Conservation (phyloP, 2,888 invertebrate genomes). For the Nezara viridula region DNA sequence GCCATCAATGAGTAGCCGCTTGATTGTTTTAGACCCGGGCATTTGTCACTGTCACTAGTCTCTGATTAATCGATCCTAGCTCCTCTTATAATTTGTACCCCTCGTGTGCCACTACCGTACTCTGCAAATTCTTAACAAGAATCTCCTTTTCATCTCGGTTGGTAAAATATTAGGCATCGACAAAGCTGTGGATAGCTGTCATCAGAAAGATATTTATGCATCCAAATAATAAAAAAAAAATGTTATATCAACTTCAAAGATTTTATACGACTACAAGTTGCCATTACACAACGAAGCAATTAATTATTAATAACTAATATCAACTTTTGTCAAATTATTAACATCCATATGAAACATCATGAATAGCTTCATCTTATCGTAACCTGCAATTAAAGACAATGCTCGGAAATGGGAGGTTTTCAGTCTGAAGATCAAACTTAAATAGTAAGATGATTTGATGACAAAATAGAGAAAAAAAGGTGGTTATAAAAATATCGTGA, state of each 20-base stretch:
- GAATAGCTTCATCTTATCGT: too few relatives aligned
- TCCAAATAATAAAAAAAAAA: background rate
- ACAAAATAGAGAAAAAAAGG: too few relatives aligned
- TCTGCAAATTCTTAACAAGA: background rate
- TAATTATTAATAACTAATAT: too few relatives aligned
- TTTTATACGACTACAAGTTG: background rate
- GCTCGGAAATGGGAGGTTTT: too few relatives aligned
- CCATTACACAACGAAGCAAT: too few relatives aligned
- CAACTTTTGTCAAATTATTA: too few relatives aligned
- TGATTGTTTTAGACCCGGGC: constrained; percentile 23
- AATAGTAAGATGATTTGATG: too few relatives aligned
- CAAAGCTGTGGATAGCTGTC: background rate
- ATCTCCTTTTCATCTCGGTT: background rate
- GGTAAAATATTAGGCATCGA: background rate
- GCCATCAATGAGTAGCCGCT: constrained; percentile 25
- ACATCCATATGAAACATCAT: too few relatives aligned
- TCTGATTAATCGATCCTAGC: constrained; percentile 4
- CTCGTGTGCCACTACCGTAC: background rate
- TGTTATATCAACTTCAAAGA: background rate
- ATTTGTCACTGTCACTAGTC: constrained; percentile 1
- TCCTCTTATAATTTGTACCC: constrained; percentile 27
- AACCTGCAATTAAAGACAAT: too few relatives aligned
- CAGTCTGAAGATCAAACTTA: too few relatives aligned
- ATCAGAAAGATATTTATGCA: background rate
- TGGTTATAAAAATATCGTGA: too few relatives aligned